Conservation (phyloP, 2,797 vertebrate genomes). For the Tapirus indicus region DNA sequence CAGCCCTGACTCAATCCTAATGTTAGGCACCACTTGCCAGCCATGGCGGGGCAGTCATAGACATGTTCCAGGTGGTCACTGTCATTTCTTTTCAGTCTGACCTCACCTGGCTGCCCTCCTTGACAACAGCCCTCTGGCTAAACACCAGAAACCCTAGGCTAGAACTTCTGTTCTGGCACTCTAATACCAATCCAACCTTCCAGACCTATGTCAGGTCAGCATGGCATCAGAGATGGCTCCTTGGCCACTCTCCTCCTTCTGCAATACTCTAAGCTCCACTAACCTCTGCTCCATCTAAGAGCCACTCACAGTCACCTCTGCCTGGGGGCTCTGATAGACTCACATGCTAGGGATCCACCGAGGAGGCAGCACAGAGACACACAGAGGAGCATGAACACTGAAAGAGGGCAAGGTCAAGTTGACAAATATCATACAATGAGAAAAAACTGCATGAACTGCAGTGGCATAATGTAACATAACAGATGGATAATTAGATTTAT, state of each 20-base stretch:
- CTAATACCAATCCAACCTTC: not conserved
- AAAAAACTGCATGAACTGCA: constrained; percentile 59
- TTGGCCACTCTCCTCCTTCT: not conserved
- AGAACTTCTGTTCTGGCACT: constrained; percentile 20
- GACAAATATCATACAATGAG: constrained; percentile 44
- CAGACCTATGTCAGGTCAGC: not conserved
- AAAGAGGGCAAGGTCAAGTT: constrained; percentile 66
- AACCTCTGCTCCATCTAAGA: constrained; percentile 15
- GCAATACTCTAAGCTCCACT: not conserved
- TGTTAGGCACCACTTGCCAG: not conserved
- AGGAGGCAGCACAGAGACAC: constrained; percentile 54
- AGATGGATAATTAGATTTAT: constrained; percentile 88
- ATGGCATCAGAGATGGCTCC: not conserved
- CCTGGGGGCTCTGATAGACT: not conserved
- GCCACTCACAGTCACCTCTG: not conserved
- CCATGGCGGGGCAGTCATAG: not conserved
- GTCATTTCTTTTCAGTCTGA: not conserved
- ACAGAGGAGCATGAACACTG: not conserved
- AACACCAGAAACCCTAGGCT: not conserved
- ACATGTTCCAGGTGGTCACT: not conserved
- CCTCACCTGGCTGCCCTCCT: not conserved
- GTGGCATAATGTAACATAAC: constrained; percentile 79
- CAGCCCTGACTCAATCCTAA: not conserved
- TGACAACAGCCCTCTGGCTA: not conserved
- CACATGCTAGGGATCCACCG: not conserved